These are phyloP conservation scores for Poeciliopsis turneri DNA, from an alignment of 2,797 vertebrate species.

Conservation along the genomic window DNA sequence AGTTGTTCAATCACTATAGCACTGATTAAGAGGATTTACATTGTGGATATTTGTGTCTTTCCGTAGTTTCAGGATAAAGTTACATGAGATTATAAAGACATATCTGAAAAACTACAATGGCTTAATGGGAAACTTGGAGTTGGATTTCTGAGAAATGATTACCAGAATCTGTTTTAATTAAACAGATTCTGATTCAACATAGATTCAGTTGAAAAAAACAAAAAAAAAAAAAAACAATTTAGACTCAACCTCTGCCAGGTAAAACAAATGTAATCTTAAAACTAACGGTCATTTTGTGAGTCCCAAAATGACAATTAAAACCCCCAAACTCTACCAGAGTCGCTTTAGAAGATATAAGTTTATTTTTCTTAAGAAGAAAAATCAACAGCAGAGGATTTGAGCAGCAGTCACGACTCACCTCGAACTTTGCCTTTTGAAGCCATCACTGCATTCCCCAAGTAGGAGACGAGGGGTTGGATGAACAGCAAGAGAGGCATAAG, in stretches of 20 bases:
- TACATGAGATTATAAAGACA: neutral
- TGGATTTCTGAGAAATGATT: neutral
- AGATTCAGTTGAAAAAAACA: neutral
- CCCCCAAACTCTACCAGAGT: neutral
- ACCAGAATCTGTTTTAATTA: neutral
- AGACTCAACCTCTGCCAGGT: neutral
- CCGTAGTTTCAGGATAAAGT: neutral
- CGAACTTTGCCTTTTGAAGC: constrained; percentile 94
- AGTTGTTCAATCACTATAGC: neutral
- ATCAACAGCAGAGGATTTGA: constrained; percentile 46
- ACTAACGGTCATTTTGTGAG: neutral
- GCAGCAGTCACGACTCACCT: constrained; percentile 88
- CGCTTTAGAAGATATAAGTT: neutral
- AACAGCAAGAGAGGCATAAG: constrained; percentile 83
- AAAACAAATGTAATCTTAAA: neutral
- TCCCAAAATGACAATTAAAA: neutral
- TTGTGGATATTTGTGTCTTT: neutral
- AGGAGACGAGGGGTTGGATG: constrained; percentile 84
- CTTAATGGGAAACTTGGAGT: neutral
- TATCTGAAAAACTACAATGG: neutral
- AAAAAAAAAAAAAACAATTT: neutral
- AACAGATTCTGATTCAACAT: neutral
- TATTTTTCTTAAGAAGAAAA: constrained; percentile 24
- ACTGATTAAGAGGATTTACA: neutral
- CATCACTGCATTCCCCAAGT: constrained; percentile 88